phyloP scores from a whole-genome alignment of 2,797 vertebrate genomes.

The Menidia menidia region DNA sequence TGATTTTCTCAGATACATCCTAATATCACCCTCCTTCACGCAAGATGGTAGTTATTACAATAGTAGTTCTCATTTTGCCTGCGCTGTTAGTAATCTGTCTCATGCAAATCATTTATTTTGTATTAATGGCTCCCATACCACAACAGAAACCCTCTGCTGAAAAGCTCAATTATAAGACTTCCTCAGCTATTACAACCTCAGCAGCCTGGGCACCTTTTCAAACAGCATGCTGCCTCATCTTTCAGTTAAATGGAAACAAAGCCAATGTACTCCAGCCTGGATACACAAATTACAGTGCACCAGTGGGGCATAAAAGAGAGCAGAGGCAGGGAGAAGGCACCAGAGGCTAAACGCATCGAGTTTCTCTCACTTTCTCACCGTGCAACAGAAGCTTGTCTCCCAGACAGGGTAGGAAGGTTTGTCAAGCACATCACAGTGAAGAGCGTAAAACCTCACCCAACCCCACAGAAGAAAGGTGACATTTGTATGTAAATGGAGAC shows the following conservation, averaged over 20 bases:
- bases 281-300: slow-evolving; percentile 67
- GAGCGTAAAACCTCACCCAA: slow-evolving; percentile 60
- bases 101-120: slow-evolving; percentile 45
- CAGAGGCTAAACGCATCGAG: slow-evolving; percentile 67
- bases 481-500: slow-evolving; percentile 77
- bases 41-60: slow-evolving; percentile 16
- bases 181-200: slow-evolving; percentile 62
- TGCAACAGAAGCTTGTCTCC: slow-evolving; percentile 74
- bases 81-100: slow-evolving; percentile 25
- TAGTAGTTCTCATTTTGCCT: slow-evolving; percentile 24
- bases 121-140: slow-evolving; percentile 50
- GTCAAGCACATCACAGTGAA: slow-evolving; percentile 66
- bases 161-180: slow-evolving; percentile 44
- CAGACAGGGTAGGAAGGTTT: slow-evolving; percentile 70
- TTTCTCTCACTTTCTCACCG: slow-evolving; percentile 58
- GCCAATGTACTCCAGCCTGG: slow-evolving; percentile 52
- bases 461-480: slow-evolving; percentile 72
- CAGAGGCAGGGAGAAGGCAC: slow-evolving; percentile 61
- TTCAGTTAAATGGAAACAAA: slow-evolving; percentile 66
- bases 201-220: slow-evolving; percentile 54
- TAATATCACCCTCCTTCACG: slow-evolving; percentile 10
- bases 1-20: slow-evolving; percentile 52
- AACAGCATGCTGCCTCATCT: slow-evolving; percentile 55
- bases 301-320: slow-evolving; percentile 62
- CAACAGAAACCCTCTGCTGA: slow-evolving; percentile 28